Percentiles rank a stretch among this genome's conserved stretches.
These are phyloP conservation scores for Epinephelus coioides DNA, from an alignment of 2,797 vertebrate genomes.

Conservation along the genomic window DNA sequence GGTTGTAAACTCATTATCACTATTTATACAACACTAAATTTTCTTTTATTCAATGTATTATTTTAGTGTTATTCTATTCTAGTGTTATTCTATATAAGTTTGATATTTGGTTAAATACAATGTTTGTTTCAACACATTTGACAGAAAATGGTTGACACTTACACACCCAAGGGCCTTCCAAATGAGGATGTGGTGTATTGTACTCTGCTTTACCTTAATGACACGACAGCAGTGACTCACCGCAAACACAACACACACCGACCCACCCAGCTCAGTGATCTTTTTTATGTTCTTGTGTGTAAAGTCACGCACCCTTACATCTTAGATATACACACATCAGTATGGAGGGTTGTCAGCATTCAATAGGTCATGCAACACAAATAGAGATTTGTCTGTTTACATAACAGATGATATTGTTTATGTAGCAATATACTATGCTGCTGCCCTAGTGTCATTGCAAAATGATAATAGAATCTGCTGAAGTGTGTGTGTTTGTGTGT, in stretches of 20 bases:
- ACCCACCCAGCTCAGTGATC: background rate
- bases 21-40: background rate
- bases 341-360: background rate
- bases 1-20: background rate
- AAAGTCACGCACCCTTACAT: background rate
- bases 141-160: background rate
- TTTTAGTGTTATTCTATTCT: background rate
- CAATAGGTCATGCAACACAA: conserved; percentile 6
- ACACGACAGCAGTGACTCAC: background rate
- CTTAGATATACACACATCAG: conserved; percentile 10
- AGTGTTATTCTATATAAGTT: background rate
- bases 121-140: background rate
- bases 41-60: background rate
- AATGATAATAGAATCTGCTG: background rate
- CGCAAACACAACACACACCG: background rate
- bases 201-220: background rate
- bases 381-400: background rate
- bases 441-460: background rate
- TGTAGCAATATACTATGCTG: background rate
- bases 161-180: background rate
- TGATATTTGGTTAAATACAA: background rate
- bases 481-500: background rate
- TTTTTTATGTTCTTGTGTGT: conserved; percentile 23
- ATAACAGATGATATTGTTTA: background rate
- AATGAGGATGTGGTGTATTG: conserved; percentile 3